Conservation (phyloP, 1,140 invertebrate species). For the Halesus radiatus region DNA sequence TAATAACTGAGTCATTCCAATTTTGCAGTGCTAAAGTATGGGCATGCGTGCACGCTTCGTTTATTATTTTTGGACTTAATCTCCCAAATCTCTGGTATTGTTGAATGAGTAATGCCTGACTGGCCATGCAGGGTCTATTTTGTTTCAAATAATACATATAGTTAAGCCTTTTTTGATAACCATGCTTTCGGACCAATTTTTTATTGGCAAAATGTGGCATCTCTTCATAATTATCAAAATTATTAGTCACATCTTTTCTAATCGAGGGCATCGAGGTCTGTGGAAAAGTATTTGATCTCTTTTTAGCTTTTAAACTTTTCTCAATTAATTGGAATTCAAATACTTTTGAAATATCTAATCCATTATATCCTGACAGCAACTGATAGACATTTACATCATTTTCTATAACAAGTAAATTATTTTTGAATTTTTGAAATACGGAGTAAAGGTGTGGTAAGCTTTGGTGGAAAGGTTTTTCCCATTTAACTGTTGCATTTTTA, state of each 20-base stretch:
- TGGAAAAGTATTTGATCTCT: conserved; percentile 47
- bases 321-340: conserved; percentile 71
- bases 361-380: conserved; percentile 71
- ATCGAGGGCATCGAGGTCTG: not conserved
- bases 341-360: conserved; percentile 71
- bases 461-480: conserved; percentile 36
- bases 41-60: conserved; percentile 71
- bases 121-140: conserved; percentile 75
- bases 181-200: conserved; percentile 72
- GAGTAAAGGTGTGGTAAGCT: conserved; percentile 67
- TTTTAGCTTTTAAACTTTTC: conserved; percentile 60
- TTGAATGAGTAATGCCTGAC: conserved; percentile 68
- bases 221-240: conserved; percentile 53
- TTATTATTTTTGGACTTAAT: conserved; percentile 66
- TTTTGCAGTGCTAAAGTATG: conserved; percentile 73
- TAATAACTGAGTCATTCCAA: conserved; percentile 70
- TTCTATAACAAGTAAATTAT: conserved; percentile 60
- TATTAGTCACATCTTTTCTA: conserved; percentile 12
- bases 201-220: conserved; percentile 73
- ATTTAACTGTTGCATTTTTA: conserved; percentile 56
- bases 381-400: conserved; percentile 73
- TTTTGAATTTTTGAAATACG: conserved; percentile 65
- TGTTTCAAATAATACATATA: conserved; percentile 77
- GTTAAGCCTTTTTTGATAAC: conserved; percentile 73
- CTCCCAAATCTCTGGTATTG: conserved; percentile 67